phyloP scores from a whole-genome alignment of 2,113 vertebrate species.

The Tupaia chinensis region DNA sequence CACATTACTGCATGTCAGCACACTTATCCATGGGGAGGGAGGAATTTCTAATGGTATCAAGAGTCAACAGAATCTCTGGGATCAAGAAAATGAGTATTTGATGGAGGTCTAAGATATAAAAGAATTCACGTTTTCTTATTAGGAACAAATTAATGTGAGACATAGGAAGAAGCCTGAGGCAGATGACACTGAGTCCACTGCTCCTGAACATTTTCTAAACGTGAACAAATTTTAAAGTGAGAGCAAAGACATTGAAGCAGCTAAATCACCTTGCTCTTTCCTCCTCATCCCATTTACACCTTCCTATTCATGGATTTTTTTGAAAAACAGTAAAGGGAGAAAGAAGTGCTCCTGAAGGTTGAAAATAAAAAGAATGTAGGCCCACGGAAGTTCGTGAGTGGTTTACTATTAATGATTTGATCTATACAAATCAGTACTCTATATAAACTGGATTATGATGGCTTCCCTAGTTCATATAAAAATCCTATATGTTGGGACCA shows the following conservation, averaged over 20 bases:
- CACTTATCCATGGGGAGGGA: not conserved
- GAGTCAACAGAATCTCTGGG: not conserved
- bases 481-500: not conserved
- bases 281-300: not conserved
- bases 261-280: not conserved
- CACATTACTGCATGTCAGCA: no score
- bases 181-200: no score
- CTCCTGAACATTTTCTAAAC: not conserved
- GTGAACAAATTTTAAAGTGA: not conserved
- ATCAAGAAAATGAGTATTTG: not conserved
- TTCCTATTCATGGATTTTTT: not conserved
- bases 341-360: not conserved
- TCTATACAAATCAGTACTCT: not conserved
- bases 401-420: not conserved
- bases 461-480: not conserved
- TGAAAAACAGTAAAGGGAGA: not conserved
- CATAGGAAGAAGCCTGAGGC: not conserved
- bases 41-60: not conserved
- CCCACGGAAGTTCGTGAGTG: not conserved
- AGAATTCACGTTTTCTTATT: constrained; percentile 34
- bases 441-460: not conserved
- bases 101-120: not conserved
- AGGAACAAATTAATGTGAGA: not conserved
- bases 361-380: not conserved
- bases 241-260: not conserved